phyloP scores from a whole-genome alignment of 1,140 invertebrate genomes.

The Carposina sasakii region DNA sequence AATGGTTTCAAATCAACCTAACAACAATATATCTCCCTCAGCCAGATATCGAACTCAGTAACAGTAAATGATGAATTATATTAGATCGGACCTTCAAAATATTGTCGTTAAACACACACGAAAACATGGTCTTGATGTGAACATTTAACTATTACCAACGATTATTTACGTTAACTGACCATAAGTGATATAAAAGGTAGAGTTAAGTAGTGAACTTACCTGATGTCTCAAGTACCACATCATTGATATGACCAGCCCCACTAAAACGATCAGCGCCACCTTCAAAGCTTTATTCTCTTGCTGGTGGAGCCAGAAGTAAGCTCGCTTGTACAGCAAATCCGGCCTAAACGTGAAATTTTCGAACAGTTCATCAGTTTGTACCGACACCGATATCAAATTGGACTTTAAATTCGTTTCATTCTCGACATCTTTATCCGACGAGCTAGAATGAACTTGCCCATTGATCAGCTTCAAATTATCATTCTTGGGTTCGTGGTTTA shows the following conservation, averaged over 20 bases:
- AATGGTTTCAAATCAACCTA: too few species aligned
- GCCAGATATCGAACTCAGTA: too few species aligned
- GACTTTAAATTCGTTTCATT: conserved; percentile 63
- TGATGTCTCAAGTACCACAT: conserved; percentile 81
- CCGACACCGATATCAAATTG: conserved; percentile 54
- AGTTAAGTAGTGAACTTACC: too few species aligned
- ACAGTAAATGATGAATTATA: too few species aligned
- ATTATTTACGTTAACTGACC: too few species aligned
- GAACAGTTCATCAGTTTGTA: conserved; percentile 60
- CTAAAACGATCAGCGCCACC: conserved; percentile 77
- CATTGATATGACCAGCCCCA: conserved; percentile 78
- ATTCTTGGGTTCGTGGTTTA: conserved; percentile 27
- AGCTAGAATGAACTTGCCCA: conserved; percentile 42
- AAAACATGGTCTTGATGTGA: too few species aligned
- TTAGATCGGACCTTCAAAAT: too few species aligned
- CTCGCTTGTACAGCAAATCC: conserved; percentile 54
- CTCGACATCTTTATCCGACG: conserved; percentile 51
- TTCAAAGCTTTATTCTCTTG: conserved; percentile 81
- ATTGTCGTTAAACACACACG: too few species aligned
- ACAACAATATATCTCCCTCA: too few species aligned
- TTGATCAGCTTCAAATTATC: conserved; percentile 54
- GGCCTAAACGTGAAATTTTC: conserved; percentile 47
- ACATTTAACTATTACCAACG: too few species aligned
- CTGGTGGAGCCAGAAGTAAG: conserved; percentile 76
- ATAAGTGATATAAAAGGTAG: too few species aligned